Evolutionary conservation across 2,797 vertebrate species (phyloP), one percentile per base, ranked within the genome.

Genomic region (Sebastes hubbsi): DNA sequence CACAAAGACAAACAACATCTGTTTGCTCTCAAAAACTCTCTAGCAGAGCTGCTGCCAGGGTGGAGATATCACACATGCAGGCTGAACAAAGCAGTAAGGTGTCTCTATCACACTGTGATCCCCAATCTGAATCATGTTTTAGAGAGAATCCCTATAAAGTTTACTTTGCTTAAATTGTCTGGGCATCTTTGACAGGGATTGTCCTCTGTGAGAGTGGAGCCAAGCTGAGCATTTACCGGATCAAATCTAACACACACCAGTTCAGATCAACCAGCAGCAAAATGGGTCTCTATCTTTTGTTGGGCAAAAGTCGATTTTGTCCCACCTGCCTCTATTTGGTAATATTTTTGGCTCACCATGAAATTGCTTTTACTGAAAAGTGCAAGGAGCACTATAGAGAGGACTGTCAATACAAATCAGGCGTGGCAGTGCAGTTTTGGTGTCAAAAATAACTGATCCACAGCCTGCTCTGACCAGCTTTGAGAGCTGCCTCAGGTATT

Each of bases 1-100:
- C 90, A 93, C 88, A 91, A 94, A 95, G 93, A 93, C 94, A 96
- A 96, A 95, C 93, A 95, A 93, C 94, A 95, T 94, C 94, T 95
- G 96, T 95, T 95, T 94, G 93, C 90, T 93, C 90, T 93, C 91
- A 95, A 91, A 95, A 89, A 91, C 84, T 91, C 78, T 88, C 84
- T 75, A 63, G 82, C 86, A 83, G 90, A 91, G 84, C 86, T 49
- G 80, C 87, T 86, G 78, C 86, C 77, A 84, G 66, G 78, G 81
- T 72, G 81, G 69, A 83, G 81, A 86, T 87, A 89, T 89, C 89
- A 87, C 84, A 91, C 90, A 82, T 72, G 69, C 67, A 84, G 80
- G 67, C 75, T 84, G 72, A 89, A 91, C 83, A 88, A 90, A 90
- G 80, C 86, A 81, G 71, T 52, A 65, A 87, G 81, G 85, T 88